Evolutionary conservation across 2,888 invertebrate species (phyloP).

Genomic region (Nephrotoma flavescens): DNA sequence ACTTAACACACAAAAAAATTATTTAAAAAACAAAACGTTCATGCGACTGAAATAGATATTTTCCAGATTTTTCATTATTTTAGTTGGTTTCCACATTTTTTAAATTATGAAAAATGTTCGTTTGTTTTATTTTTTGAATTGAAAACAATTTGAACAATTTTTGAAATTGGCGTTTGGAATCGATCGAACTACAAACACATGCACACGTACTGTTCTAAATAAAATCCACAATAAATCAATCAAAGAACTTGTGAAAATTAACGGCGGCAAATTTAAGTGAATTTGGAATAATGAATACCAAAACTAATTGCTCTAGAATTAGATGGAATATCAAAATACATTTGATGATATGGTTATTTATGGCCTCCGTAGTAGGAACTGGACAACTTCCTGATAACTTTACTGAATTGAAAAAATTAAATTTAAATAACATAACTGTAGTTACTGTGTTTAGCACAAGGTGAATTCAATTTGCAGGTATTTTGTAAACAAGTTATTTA

Average conservation of each 20-base stretch:
- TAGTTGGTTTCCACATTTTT: neutral
- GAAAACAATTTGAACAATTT: neutral
- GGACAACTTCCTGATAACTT: no score
- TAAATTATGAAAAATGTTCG: neutral
- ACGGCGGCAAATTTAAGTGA: neutral
- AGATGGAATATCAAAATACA: no score
- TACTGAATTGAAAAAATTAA: no score
- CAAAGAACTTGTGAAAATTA: neutral
- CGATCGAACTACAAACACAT: neutral
- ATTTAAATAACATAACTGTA: no score
- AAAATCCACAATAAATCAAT: neutral
- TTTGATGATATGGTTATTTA: no score
- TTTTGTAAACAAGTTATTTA: no score
- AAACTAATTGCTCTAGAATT: neutral
- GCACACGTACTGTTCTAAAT: neutral
- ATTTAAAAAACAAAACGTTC: neutral
- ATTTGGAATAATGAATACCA: neutral
- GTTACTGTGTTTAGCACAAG: no score
- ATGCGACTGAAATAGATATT: neutral
- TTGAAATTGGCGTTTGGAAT: neutral
- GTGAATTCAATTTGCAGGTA: no score
- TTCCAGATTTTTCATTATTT: neutral
- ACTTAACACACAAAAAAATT: neutral
- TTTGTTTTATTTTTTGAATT: neutral
- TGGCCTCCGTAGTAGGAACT: no score